Base-by-base conservation (phyloP, 2,113 vertebrate species). In the Atlantisia rogersi region DNA sequence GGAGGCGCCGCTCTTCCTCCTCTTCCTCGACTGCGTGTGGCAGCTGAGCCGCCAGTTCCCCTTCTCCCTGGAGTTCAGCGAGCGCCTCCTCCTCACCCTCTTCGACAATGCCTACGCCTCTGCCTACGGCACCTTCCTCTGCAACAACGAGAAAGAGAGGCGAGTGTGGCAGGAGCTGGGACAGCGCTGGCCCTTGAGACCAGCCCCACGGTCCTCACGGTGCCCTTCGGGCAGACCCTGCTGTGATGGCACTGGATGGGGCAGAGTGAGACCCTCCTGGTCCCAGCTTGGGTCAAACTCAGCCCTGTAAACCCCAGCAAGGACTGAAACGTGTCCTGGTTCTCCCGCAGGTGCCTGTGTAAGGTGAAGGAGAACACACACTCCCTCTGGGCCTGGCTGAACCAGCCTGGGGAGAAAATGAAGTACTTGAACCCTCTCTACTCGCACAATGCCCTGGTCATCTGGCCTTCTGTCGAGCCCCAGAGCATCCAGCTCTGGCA, bases 1-100 rank as follows among this genome's bases (percentile, higher is more conserved):
- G 32, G 98, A 99, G 96, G 98, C 98, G 0, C 98, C 98, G 0
- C 63, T 97, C 10, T 99, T 99, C 96, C 97, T 99, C 76, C 98
- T 99, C 93, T 98, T 99, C 96, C 97, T 99, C 22, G 98, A 99
- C 97, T 99, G 98, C 1, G 97, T 98, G 92, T 99, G 99, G 98
- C 99, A 99, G 97, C 94, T 99, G 77, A 96, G 98, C 84, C 95
- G 75, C 22, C 99, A 99, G 97, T 99, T 99, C 96, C 99, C 98
- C 2, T 92, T 98, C 32, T 98, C 98, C 0, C 94, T 99, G 96
- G 98, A 98, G 64, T 99, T 99, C 48, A 94, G 98, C 3, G 99
- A 99, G 95, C 58, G 35, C 10, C 96, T 99, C 84, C 98, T 99
- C 32, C 97, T 99, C 78, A 71, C 95, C 29, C 97, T 99, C 86